These are phyloP conservation scores for Taeniopygia guttata DNA, from an alignment of 2,797 vertebrate species.

Conservation along the genomic window DNA sequence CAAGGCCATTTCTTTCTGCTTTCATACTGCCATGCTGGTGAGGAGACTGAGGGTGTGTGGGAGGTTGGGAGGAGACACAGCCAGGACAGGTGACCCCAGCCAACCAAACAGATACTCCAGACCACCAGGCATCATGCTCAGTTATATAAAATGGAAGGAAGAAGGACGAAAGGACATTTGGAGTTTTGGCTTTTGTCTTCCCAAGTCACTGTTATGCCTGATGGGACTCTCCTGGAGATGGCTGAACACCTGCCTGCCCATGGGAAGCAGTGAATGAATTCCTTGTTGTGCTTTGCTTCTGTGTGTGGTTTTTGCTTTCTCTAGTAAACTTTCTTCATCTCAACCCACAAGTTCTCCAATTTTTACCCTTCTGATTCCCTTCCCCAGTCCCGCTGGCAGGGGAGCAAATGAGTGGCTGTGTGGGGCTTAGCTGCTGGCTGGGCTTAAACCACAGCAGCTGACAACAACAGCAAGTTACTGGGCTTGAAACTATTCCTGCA, in stretches of 20 bases:
- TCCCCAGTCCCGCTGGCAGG: rapidly evolving
- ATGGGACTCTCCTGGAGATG: not conserved
- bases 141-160: not conserved
- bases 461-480: not conserved
- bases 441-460: not conserved
- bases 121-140: not conserved
- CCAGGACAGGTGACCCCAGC: too few relatives aligned
- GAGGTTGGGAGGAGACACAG: not conserved
- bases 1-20: not conserved
- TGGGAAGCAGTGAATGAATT: not conserved
- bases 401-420: rapidly evolving
- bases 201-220: not conserved
- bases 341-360: not conserved
- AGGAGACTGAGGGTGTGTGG: too few relatives aligned
- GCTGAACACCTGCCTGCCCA: not conserved
- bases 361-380: not conserved
- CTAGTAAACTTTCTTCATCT: not conserved
- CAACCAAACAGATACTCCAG: not conserved
- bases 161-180: not conserved
- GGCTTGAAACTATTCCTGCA: not conserved
- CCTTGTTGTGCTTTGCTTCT: not conserved
- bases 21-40: not conserved
- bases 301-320: not conserved
- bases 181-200: not conserved
- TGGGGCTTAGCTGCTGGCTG: not conserved